Evolutionary conservation across 92 coral and sea anemone genomes (phyloP), one percentile per base, ranked within the genome.

Genomic region (Porites lobata): DNA sequence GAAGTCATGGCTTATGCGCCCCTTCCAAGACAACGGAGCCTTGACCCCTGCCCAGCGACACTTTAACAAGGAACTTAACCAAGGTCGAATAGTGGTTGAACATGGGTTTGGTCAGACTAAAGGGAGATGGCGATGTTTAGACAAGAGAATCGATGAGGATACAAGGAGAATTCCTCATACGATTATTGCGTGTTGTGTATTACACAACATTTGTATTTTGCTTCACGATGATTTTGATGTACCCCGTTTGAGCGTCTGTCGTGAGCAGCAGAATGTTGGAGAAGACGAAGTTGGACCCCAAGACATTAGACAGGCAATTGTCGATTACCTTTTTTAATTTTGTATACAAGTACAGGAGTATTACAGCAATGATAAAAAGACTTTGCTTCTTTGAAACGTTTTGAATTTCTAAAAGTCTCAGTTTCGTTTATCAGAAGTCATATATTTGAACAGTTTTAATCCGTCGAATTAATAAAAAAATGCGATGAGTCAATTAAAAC

Each of bases 181-280:
- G 6, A 20, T 67, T 22, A 79, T 57, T 32, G 84, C 84, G 50
- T 79, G 61, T 67, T 79, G 73, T 26, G 74, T 79, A 22, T 67
- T 62, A 5, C 84, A 65, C 74, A 79, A 79, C 84, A 79, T 79
- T 63, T 79, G 84, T 63, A 67, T 79, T 26, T 12, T 64, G 54
- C 9, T 63, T 15, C 18, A 67, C 38, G 72, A 79, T 63, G 84
- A 79, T 79, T 63, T 63, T 67, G 38, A 65, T 0, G 50, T 52
- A 29, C 56, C 29, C 21, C 73, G 38, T 63, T 19, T 17, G 65
- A 63, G 65, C 13, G n/a, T 64, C 57, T 50, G 58, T 58, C 8
- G 10, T 20, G 66, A 19, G 66, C 10, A 54, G 12, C 67, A 76
- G 11, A 22, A 76, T 21, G 22, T 8, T 56, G 67, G 66, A 56